phyloP scores from a whole-genome alignment of 2,797 vertebrate genomes.

The Pseudochirops cupreus region DNA sequence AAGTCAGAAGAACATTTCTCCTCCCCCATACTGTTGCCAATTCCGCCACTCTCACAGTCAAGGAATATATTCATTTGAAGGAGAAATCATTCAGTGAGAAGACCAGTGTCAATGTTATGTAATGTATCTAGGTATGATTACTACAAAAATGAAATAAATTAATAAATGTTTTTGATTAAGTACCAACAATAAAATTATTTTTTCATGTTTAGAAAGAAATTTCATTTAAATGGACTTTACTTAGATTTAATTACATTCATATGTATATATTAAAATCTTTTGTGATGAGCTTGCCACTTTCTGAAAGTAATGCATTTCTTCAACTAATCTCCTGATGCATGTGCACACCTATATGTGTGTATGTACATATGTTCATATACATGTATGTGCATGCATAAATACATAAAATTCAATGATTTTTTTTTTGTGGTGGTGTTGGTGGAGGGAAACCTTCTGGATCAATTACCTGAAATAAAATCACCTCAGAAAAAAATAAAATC shows the following conservation, averaged over 20 bases:
- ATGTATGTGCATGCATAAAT: slow-evolving; percentile 5
- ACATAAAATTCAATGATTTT: slow-evolving; percentile 31
- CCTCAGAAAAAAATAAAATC: slow-evolving; percentile 31
- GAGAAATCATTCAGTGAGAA: neutral
- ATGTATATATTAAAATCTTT: slow-evolving; percentile 1
- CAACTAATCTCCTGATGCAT: neutral
- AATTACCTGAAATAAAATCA: slow-evolving; percentile 58
- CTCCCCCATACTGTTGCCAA: neutral
- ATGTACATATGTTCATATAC: neutral
- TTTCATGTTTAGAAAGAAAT: neutral
- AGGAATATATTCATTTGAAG: neutral
- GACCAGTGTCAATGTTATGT: neutral
- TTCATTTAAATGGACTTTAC: neutral
- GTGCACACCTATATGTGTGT: no score
- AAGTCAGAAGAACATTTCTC: neutral
- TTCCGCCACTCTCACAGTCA: neutral
- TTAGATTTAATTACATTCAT: neutral
- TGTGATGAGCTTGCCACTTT: neutral
- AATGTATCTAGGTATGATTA: neutral
- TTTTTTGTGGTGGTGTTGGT: neutral
- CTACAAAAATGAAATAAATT: neutral
- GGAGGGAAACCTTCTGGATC: slow-evolving; percentile 30
- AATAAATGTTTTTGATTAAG: neutral
- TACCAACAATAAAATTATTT: neutral
- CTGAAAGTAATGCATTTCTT: neutral